Conservation (phyloP, 2,888 invertebrate species). For the Eubasilissa splendida region DNA sequence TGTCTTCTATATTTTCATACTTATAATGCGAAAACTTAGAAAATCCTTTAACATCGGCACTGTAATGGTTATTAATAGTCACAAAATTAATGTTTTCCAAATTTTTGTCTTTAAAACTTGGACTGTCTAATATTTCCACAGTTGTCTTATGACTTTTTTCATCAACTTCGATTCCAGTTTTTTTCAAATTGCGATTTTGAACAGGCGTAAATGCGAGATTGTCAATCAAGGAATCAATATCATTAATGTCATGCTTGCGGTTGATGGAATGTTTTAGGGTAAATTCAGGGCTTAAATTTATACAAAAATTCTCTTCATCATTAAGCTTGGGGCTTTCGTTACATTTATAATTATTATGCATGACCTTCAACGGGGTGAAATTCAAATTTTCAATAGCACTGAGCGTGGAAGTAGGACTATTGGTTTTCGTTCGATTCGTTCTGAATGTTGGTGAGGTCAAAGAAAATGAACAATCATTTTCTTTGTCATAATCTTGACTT, state of each 20-base stretch:
- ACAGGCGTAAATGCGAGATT: conserved; percentile 48
- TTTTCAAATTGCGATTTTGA: conserved; percentile 13
- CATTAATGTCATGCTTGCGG: background rate
- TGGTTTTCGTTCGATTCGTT: conserved; percentile 20
- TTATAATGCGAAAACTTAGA: conserved; percentile 1
- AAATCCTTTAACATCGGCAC: background rate
- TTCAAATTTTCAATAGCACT: conserved; percentile 55
- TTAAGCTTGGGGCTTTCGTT: conserved; percentile 16
- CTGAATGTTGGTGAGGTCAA: conserved; percentile 1
- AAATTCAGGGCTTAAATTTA: conserved; percentile 2
- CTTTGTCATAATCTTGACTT: conserved; percentile 46
- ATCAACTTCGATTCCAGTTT: background rate
- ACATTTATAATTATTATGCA: conserved; percentile 4
- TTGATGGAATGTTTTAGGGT: background rate
- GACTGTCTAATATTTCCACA: conserved; percentile 11
- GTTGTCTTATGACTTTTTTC: background rate
- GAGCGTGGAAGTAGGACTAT: conserved; percentile 42
- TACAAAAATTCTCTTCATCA: conserved; percentile 25
- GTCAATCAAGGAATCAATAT: conserved; percentile 42
- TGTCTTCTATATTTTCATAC: background rate
- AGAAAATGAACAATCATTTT: conserved; percentile 39
- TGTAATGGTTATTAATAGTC: conserved; percentile 16
- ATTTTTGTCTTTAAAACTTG: background rate
- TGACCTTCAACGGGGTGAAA: conserved; percentile 47
- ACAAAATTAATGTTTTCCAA: background rate